Evolutionary conservation across 1,140 invertebrate species (phyloP), one percentile per base, ranked within the genome.

Genomic region (Helicoverpa armigera): DNA sequence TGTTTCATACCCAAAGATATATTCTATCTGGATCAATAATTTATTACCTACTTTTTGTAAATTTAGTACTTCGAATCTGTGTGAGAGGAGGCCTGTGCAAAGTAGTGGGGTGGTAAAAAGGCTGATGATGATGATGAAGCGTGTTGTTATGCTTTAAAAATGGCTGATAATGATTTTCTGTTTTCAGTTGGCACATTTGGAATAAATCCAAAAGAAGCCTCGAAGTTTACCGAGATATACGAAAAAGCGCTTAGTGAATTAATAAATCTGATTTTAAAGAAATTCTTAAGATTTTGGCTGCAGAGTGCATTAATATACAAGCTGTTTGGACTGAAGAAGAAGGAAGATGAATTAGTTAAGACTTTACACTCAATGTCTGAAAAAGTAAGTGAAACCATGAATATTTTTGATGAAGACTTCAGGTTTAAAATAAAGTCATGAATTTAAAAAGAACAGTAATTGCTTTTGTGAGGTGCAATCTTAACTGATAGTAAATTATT

Each of bases 311-410:
- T 54, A 0, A 23, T 72, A 10, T 53, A 43, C 18, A 53, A n/a
- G 0, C 7, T 72, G 50, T 2, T 14, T n/a, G 69, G 69, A 72
- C 69, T 31, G 5, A 72, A n/a, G 50, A 72, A 72, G 50, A 72
- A 54, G 13, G 69, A 72, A 72, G 23, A 72, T 7, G 23, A 72
- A 72, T 4, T 54, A 53, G 13, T 72, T 7, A 14, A 54, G 12
- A 54, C 43, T 14, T 72, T 72, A 72, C 48, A 31, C 9, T 2
- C 18, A 1, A 72, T 72, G 69, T 11, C 23, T 72, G 13, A 72
- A 31, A 69, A n/a, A 69, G 65, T 69, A 50, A 50, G 54, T 56
- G 14, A 16, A 3, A 56, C 16, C 3, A 16, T 23, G 13, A 7
- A 9, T 0, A 43, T 16, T 14, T 56, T 16, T n/a, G n/a, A 9